Percentiles rank a stretch among this genome's conserved stretches.
Conservation (phyloP, 2,113 vertebrate genomes). For the Bagarius yarrelli region DNA sequence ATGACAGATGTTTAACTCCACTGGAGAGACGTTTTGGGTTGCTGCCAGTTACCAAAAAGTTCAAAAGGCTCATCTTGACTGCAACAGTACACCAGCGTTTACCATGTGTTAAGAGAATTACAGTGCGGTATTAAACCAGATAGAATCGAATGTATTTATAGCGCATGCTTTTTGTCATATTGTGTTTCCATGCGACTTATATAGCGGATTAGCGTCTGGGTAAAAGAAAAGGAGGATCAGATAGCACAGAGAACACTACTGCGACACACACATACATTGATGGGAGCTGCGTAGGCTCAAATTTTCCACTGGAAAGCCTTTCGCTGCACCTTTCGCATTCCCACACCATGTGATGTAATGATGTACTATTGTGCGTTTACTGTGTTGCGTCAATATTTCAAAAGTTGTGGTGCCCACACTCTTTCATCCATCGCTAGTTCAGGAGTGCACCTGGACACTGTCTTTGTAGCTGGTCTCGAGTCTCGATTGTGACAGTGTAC, state of each 20-base stretch:
- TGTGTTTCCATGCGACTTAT: conserved; percentile 16
- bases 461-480: conserved; percentile 1
- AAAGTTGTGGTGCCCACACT: not conserved
- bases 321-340: not conserved
- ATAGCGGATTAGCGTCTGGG: conserved; percentile 4
- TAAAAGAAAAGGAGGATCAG: conserved; percentile 20
- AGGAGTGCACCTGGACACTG: conserved; percentile 13
- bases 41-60: not conserved
- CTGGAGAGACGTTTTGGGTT: not conserved
- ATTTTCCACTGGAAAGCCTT: conserved; percentile 41
- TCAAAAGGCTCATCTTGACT: not conserved
- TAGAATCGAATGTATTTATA: conserved; percentile 28
- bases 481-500: too few species aligned
- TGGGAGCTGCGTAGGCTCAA: not conserved
- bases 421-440: not conserved
- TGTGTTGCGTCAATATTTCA: too few species aligned
- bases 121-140: conserved; percentile 7
- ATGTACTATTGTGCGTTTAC: too few species aligned
- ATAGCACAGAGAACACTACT: not conserved
- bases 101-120: not conserved
- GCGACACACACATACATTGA: too few species aligned
- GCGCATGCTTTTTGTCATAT: not conserved
- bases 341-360: too few species aligned
- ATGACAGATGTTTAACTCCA: not conserved
- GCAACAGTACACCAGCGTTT: not conserved